These are phyloP conservation scores for Archegozetes longisetosus DNA, from an alignment of 1,140 invertebrate species.

Conservation along the genomic window DNA sequence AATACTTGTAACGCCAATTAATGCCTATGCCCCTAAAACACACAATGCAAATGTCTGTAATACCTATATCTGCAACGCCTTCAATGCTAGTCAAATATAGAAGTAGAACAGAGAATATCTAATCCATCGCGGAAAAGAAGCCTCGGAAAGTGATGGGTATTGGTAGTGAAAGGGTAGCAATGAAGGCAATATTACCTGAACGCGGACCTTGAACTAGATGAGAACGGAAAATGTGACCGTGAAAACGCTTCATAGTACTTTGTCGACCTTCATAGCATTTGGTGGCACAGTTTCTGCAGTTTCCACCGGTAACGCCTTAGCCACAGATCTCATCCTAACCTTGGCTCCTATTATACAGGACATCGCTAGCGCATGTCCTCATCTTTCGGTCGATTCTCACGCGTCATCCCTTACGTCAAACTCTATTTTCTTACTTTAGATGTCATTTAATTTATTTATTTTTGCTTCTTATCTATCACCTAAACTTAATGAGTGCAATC, in stretches of 20 bases:
- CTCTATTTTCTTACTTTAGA: no score
- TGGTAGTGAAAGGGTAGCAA: no score
- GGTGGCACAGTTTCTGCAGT: neutral
- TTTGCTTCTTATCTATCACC: neutral
- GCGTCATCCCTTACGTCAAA: neutral
- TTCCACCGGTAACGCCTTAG: neutral
- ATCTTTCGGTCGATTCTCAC: neutral
- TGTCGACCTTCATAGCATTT: neutral
- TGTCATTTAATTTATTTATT: neutral
- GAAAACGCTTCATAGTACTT: neutral
- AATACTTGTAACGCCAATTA: no score
- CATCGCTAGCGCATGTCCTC: neutral
- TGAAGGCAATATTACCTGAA: no score
- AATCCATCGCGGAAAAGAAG: no score
- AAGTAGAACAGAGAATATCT: no score
- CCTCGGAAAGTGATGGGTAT: no score
- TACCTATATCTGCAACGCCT: no score
- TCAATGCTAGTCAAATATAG: no score
- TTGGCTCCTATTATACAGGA: neutral
- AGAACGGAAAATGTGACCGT: neutral
- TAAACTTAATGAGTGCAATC: neutral
- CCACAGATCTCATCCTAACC: neutral
- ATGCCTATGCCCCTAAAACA: no score
- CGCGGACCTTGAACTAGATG: neutral
- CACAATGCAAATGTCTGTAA: no score